Base-by-base conservation (phyloP, 2,797 vertebrate genomes). In the Ctenosaura bakeri region DNA sequence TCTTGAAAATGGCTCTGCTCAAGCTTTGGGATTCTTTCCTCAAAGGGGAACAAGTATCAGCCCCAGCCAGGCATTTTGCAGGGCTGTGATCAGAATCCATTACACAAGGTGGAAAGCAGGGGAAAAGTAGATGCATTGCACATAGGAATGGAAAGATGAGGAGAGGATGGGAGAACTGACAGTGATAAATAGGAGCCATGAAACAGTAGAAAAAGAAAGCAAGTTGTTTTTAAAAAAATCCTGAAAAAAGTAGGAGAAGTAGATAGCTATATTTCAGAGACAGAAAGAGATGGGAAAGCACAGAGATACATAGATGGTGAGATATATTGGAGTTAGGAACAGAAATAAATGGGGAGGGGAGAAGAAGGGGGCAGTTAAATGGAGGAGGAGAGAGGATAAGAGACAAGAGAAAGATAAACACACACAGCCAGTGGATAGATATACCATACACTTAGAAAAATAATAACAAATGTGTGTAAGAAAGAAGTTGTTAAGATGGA, bases 101-200 rank as follows among this genome's bases (percentile, higher is more conserved):
- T 90, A 90, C 35, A 29, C 32, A 62, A 62, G 32, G 62, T 73
- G 18, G 50, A 79, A 52, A 88, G 87, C 66, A 59, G 74, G 18
- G 38, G 32, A 78, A 54, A 42, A 46, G 74, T 52, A 79, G 62
- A 69, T 85, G 56, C 42, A 85, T 66, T 85, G n/a, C 22, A n/a
- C 22, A 78, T 54, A 69, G 38, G 59, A 38, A 85, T 10, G 38
- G 83, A 89, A 89, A 71, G 83, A 85, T 89, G 62, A 35, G 35
- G 83, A 46, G 35, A 79, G 26, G 18, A 26, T 26, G 82, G 46
- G 73, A 85, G 62, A 79, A 38, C 2, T 69, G 83, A 85, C 88
- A 90, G 46, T 80, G 83, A 90, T 79, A 90, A 90, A 90, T 85
- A 56, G 62, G 62, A 87, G 46, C 24, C n/a, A 83, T 66, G 56